A percentile compares a stretch with the other conserved stretches of the same genome.
These are phyloP conservation scores for Acronicta psi DNA, from an alignment of 2,888 invertebrate genomes.

Conservation along the genomic window DNA sequence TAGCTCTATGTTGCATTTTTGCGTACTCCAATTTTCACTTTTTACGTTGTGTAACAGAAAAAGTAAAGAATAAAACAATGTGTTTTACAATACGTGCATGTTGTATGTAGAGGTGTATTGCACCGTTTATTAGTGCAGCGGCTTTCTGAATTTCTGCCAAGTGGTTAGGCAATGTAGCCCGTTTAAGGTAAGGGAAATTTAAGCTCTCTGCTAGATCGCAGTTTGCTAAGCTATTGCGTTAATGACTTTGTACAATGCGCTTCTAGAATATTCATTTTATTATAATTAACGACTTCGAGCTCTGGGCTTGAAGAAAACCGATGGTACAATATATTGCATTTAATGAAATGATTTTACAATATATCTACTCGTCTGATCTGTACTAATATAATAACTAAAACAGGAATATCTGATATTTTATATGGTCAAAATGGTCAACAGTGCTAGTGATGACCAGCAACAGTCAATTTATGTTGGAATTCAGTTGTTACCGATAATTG, in stretches of 20 bases:
- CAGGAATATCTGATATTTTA: no score
- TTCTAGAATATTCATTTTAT: constrained; percentile 4
- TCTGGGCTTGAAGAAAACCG: neutral
- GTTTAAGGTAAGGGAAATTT: constrained; percentile 42
- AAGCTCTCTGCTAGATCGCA: constrained; percentile 17
- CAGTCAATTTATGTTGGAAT: constrained; percentile 9
- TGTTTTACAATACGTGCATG: constrained; percentile 54
- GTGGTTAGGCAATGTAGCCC: constrained; percentile 44
- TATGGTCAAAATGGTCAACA: no score
- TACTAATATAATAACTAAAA: no score
- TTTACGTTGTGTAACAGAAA: constrained; percentile 23
- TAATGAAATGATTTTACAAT: neutral
- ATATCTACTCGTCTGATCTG: no score
- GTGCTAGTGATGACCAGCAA: neutral
- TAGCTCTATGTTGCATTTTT: constrained; percentile 13
- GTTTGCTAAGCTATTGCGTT: constrained; percentile 15
- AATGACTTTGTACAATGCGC: constrained; percentile 28
- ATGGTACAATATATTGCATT: neutral
- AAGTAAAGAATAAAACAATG: constrained; percentile 42
- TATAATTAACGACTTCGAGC: constrained; percentile 2
- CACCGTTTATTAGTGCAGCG: constrained; percentile 51
- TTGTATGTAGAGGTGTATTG: constrained; percentile 48
- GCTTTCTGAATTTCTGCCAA: constrained; percentile 56
- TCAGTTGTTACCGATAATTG: constrained; percentile 21
- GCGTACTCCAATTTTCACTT: constrained; percentile 17